A percentile compares a stretch with the other conserved stretches of the same genome.
Evolutionary conservation across 2,797 vertebrate species (phyloP).

Genomic region (Vespertilio murinus): DNA sequence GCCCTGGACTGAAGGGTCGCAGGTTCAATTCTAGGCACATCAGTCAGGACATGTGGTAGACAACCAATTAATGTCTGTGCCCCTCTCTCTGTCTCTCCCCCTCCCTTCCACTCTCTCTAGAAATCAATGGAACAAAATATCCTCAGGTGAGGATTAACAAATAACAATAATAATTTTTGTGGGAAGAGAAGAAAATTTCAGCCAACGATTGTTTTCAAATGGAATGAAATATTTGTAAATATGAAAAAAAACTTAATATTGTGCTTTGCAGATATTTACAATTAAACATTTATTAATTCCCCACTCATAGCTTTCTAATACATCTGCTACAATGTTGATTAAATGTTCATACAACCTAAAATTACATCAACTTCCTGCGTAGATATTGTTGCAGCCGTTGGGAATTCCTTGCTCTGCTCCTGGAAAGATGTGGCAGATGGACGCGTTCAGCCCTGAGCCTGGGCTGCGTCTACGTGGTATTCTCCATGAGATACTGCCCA

Average conservation of each 20-base stretch:
- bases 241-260: neutral
- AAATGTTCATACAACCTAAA: slow-evolving; percentile 3
- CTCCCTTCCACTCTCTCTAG: neutral
- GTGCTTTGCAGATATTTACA: neutral
- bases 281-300: slow-evolving; percentile 25
- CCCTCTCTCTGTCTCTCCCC: neutral
- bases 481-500: slow-evolving; percentile 27
- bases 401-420: neutral
- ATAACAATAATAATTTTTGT: neutral
- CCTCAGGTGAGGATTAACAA: neutral
- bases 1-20: too few relatives aligned
- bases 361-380: neutral
- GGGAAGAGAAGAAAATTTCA: slow-evolving; percentile 24
- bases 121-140: neutral
- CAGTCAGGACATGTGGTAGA: neutral
- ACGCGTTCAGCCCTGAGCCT: neutral
- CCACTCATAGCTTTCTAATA: neutral
- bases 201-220: slow-evolving; percentile 38
- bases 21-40: neutral
- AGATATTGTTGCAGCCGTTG: neutral
- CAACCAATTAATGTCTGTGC: neutral
- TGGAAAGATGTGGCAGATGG: neutral
- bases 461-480: neutral
- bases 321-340: slow-evolving; percentile 4
- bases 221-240: slow-evolving; percentile 8